Evolutionary conservation across 2,113 vertebrate genomes (phyloP).

Genomic region (Symphodus melops): DNA sequence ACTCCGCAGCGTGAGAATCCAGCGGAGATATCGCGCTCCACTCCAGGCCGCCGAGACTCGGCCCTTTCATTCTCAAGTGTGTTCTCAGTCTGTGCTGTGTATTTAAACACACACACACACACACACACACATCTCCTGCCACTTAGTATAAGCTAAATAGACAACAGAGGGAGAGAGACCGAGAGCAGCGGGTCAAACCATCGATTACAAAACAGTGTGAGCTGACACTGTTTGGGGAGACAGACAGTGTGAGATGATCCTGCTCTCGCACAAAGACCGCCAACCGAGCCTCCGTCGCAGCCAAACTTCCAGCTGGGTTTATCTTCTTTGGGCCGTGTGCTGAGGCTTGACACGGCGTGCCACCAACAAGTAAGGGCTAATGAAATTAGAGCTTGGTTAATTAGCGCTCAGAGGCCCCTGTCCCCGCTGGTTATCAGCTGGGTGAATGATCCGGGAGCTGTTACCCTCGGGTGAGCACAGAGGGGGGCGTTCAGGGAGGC

Average conservation of each 20-base stretch:
- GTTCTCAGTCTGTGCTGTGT: constrained; percentile 51
- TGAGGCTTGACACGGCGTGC: constrained; percentile 73
- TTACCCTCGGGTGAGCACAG: constrained; percentile 57
- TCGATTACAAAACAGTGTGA: constrained; percentile 40
- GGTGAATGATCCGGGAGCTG: constrained; percentile 71
- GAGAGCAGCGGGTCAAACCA: constrained; percentile 42
- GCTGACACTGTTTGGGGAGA: constrained; percentile 48
- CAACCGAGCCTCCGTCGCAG: constrained; percentile 31
- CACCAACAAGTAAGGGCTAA: constrained; percentile 77
- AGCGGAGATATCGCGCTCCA: constrained; percentile 60
- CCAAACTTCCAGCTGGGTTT: constrained; percentile 70
- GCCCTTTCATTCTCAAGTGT: constrained; percentile 59
- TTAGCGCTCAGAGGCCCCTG: constrained; percentile 77
- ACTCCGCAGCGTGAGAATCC: constrained; percentile 82
- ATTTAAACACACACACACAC: constrained; percentile 62
- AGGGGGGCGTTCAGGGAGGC: constrained; percentile 44
- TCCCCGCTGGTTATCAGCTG: constrained; percentile 74
- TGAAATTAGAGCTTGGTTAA: constrained; percentile 84
- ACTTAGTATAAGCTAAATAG: constrained; percentile 56
- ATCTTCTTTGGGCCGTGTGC: constrained; percentile 72
- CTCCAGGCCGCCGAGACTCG: constrained; percentile 66
- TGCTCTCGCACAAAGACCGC: constrained; percentile 44
- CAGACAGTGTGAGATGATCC: constrained; percentile 47
- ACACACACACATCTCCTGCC: constrained; percentile 57
- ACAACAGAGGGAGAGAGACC: constrained; percentile 35